phyloP scores from a whole-genome alignment of 2,797 vertebrate genomes.

The Melopsittacus undulatus region DNA sequence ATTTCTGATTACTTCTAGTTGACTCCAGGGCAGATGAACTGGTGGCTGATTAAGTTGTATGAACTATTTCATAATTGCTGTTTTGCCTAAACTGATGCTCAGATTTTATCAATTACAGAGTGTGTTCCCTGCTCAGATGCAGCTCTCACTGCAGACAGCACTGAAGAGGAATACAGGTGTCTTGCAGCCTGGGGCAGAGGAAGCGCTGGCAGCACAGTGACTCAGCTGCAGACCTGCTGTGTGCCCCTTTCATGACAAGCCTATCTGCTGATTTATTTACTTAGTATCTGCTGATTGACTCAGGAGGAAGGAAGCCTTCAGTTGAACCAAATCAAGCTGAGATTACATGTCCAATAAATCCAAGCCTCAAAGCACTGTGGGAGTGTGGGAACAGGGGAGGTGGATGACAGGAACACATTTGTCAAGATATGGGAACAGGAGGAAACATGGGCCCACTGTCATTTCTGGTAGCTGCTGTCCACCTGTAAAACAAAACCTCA shows the following conservation, averaged over 20 bases:
- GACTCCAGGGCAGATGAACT: background rate
- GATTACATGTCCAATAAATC: background rate
- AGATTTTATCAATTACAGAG: background rate
- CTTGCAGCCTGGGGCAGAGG: background rate
- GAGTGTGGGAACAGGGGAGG: background rate
- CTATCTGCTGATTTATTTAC: background rate
- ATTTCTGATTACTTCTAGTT: background rate
- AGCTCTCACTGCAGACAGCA: accelerated
- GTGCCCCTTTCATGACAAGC: accelerated
- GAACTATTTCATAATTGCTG: background rate
- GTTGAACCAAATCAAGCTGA: background rate
- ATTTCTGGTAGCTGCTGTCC: background rate
- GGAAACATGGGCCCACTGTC: accelerated
- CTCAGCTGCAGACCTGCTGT: background rate
- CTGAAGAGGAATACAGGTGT: background rate
- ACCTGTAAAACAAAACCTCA: background rate
- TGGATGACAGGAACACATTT: background rate
- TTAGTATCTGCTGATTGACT: background rate
- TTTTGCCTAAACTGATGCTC: background rate
- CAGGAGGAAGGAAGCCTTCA: background rate
- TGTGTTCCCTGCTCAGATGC: accelerated
- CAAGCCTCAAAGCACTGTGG: background rate
- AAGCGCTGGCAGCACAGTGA: background rate
- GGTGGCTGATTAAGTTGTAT: background rate
- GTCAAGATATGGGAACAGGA: background rate